Conservation (phyloP, 1,140 invertebrate species). For the Calephelis virginiensis region DNA sequence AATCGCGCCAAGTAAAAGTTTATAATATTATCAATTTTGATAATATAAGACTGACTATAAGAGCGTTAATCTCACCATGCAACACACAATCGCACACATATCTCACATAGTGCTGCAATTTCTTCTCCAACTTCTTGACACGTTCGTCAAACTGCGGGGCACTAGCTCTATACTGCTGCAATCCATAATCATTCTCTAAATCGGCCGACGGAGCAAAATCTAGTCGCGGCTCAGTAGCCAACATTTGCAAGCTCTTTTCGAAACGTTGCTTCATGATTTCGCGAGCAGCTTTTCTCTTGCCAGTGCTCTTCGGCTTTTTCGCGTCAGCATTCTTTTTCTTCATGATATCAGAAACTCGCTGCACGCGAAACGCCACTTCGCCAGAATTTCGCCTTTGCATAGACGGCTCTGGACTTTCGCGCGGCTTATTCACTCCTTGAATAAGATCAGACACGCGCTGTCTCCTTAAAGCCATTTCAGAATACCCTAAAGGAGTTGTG, state of each 20-base stretch:
- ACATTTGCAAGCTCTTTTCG: slow-evolving; percentile 64
- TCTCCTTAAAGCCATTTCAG: slow-evolving; percentile 52
- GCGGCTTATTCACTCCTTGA: slow-evolving; percentile 39
- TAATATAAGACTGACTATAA: slow-evolving; percentile 1
- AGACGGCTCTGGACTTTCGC: slow-evolving; percentile 30
- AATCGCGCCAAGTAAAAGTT: background rate
- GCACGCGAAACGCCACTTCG: slow-evolving; percentile 56
- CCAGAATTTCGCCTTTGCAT: slow-evolving; percentile 43
- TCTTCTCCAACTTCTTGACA: slow-evolving; percentile 58
- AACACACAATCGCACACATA: slow-evolving; percentile 51
- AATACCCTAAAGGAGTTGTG: slow-evolving; percentile 43
- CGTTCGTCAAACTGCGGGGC: slow-evolving; percentile 64
- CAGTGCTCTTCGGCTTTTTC: slow-evolving; percentile 41
- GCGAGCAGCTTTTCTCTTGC: slow-evolving; percentile 51
- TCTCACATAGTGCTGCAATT: slow-evolving; percentile 70
- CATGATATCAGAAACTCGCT: slow-evolving; percentile 58
- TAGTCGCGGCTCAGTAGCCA: slow-evolving; percentile 50
- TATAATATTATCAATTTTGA: background rate
- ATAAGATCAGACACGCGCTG: slow-evolving; percentile 55
- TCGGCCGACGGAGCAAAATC: slow-evolving; percentile 49
- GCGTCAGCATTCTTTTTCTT: slow-evolving; percentile 46
- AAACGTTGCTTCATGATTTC: slow-evolving; percentile 62
- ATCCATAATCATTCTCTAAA: slow-evolving; percentile 60
- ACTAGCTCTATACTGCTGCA: slow-evolving; percentile 78
- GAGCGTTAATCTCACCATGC: slow-evolving; percentile 50